phyloP scores from a whole-genome alignment of 2,113 vertebrate genomes.

The Mionectes macconnelli region DNA sequence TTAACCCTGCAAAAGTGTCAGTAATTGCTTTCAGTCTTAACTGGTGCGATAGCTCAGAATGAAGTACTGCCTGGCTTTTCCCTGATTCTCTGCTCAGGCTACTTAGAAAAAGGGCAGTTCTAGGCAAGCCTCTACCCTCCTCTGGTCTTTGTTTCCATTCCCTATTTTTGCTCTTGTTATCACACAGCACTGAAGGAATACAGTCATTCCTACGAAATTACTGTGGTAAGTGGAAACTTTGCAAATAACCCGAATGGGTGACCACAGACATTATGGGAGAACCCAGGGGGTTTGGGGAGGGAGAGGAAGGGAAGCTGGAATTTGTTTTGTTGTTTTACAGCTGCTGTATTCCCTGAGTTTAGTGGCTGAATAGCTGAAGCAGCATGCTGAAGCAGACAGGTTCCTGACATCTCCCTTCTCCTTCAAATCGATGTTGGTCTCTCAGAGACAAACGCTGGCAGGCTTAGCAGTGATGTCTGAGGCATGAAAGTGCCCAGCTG shows the following conservation, averaged over 20 bases:
- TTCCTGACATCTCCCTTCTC: neutral
- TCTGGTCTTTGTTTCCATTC: neutral
- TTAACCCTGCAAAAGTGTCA: neutral
- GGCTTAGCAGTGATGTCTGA: neutral
- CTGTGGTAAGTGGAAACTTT: conserved; percentile 25
- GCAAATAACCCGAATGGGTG: neutral
- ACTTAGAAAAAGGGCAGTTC: neutral
- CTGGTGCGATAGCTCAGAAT: neutral
- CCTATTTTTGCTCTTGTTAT: neutral
- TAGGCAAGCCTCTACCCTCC: neutral
- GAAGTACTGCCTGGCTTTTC: neutral
- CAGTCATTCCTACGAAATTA: neutral
- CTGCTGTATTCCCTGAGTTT: neutral
- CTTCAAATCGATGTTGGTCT: neutral
- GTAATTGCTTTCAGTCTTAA: neutral
- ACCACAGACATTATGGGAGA: conserved; percentile 37
- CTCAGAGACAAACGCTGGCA: neutral
- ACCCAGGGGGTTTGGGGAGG: neutral
- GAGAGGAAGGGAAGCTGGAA: neutral
- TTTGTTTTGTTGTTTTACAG: neutral
- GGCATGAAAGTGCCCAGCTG: neutral
- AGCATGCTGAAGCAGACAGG: neutral
- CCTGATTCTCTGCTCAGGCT: neutral
- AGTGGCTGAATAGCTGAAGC: neutral
- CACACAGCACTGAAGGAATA: neutral